A percentile compares a stretch with the other conserved stretches of the same genome.
Conservation (phyloP, 2,113 vertebrate genomes). For the Onychostoma macrolepis region DNA sequence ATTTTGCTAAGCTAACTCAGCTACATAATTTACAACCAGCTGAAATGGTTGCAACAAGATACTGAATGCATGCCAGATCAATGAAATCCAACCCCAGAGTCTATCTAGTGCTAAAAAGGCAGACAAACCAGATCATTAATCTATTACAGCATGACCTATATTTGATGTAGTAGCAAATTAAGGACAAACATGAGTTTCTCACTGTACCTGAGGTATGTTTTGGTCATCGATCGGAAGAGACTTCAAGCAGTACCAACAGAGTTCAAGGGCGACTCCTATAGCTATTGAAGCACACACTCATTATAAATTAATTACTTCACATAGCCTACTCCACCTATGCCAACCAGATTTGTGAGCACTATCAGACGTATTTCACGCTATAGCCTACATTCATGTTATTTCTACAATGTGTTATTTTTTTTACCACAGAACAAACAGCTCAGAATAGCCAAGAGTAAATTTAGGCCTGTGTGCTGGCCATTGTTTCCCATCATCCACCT, state of each 20-base stretch:
- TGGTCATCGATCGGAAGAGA: slow-evolving; percentile 65
- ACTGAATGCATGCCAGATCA: slow-evolving; percentile 36
- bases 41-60: slow-evolving; percentile 55
- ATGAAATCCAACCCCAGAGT: slow-evolving; percentile 35
- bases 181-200: slow-evolving; percentile 41
- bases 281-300: slow-evolving; percentile 2
- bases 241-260: slow-evolving; percentile 79
- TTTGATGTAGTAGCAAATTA: background rate
- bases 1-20: slow-evolving; percentile 2
- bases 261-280: slow-evolving; percentile 58
- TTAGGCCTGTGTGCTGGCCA: background rate
- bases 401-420: background rate
- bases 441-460: slow-evolving; percentile 15
- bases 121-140: slow-evolving; percentile 35
- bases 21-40: slow-evolving; percentile 53
- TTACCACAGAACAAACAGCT: background rate
- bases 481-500: slow-evolving; percentile 22
- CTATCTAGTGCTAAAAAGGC: background rate
- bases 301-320: background rate
- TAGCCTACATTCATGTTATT: background rate
- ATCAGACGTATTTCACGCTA: background rate
- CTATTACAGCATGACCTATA: background rate
- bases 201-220: slow-evolving; percentile 59
- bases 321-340: background rate
- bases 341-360: background rate